Percentiles rank a stretch among this genome's conserved stretches.
These are phyloP conservation scores for Cepphus grylle DNA, from an alignment of 2,113 vertebrate species.

Conservation along the genomic window DNA sequence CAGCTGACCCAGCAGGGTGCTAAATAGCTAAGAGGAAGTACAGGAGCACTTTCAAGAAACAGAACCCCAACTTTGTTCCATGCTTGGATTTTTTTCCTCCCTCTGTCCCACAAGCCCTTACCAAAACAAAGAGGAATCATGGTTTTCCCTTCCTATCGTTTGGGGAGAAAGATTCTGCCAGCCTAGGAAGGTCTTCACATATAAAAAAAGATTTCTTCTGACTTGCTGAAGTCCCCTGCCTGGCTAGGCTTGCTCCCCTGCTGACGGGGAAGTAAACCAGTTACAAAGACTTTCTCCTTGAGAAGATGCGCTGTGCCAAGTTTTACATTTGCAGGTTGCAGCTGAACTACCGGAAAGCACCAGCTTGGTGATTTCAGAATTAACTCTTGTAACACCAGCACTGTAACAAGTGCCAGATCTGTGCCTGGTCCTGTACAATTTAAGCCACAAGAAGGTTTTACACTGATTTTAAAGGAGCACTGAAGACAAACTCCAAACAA, in stretches of 20 bases:
- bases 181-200: neutral
- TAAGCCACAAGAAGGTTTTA: neutral
- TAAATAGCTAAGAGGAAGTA: neutral
- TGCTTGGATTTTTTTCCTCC: neutral
- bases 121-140: neutral
- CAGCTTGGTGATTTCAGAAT: neutral
- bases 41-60: neutral
- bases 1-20: conserved; percentile 29
- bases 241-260: neutral
- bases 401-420: rapidly evolving
- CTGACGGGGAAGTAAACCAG: neutral
- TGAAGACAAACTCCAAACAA: neutral
- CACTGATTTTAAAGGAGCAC: neutral
- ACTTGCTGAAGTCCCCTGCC: neutral
- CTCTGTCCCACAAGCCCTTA: neutral
- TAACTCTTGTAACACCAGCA: neutral
- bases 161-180: neutral
- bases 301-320: neutral
- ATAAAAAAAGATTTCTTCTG: neutral
- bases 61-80: neutral
- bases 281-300: neutral
- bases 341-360: neutral
- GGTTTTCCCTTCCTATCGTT: neutral
- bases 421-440: neutral
- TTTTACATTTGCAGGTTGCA: conserved; percentile 2